phyloP scores from a whole-genome alignment of 2,888 invertebrate genomes.

The Melieria omissa region DNA sequence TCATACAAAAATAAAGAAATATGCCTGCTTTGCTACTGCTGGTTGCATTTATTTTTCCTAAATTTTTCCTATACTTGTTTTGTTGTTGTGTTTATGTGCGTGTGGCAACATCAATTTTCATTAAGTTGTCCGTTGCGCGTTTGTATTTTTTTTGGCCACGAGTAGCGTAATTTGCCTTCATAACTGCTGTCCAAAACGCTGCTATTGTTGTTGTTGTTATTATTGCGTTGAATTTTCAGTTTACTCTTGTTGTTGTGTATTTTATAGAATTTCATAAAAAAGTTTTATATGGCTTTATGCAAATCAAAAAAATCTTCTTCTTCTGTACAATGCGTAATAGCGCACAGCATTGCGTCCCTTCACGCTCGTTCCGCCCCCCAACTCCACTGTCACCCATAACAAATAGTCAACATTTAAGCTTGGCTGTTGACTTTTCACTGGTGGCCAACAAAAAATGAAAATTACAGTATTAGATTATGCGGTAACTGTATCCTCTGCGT shows the following conservation, averaged over 20 bases:
- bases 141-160: not conserved
- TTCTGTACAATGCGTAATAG: constrained; percentile 20
- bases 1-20: not conserved
- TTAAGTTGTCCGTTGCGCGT: constrained; percentile 24
- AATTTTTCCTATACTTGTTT: not conserved
- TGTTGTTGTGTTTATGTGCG: not conserved
- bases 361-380: too few relatives aligned
- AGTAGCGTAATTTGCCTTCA: not conserved
- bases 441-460: too few relatives aligned
- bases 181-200: not conserved
- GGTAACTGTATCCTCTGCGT: too few relatives aligned
- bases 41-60: not conserved
- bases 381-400: too few relatives aligned
- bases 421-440: too few relatives aligned
- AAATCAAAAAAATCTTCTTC: constrained; percentile 33
- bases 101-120: constrained; percentile 38
- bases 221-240: constrained; percentile 3
- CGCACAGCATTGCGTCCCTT: not conserved
- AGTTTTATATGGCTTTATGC: constrained; percentile 35
- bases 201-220: not conserved
- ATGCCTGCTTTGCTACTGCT: constrained; percentile 7
- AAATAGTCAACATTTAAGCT: too few relatives aligned
- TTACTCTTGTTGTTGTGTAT: constrained; percentile 12
- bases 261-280: constrained; percentile 30
- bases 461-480: too few relatives aligned